Evolutionary conservation across 1,140 invertebrate species (phyloP).

Genomic region (Sesamia nonagrioides): DNA sequence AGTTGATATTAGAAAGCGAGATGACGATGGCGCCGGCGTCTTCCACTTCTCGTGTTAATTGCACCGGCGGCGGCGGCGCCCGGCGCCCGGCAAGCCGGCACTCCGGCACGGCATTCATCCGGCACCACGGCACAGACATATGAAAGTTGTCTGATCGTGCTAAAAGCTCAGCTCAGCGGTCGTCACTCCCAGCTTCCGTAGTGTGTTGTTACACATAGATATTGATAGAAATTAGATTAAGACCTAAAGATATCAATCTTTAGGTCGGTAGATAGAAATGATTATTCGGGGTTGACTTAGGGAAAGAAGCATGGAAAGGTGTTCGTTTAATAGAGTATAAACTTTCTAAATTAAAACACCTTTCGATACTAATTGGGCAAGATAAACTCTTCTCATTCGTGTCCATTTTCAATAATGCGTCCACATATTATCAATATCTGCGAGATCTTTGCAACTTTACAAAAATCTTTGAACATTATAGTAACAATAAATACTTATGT

Average conservation of each 20-base stretch:
- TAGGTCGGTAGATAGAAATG: background rate
- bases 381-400: too few relatives aligned
- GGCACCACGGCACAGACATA: slow-evolving; percentile 52
- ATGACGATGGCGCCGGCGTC: slow-evolving; percentile 56
- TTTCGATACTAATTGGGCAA: too few relatives aligned
- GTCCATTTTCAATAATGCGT: too few relatives aligned
- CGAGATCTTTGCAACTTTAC: too few relatives aligned
- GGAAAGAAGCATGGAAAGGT: too few relatives aligned
- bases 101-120: background rate
- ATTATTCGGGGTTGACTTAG: too few relatives aligned
- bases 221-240: slow-evolving; percentile 12
- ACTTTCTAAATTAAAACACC: too few relatives aligned
- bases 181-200: background rate
- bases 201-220: background rate
- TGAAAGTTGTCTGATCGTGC: slow-evolving; percentile 60
- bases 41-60: slow-evolving; percentile 63
- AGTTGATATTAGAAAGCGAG: slow-evolving; percentile 62
- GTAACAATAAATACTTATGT: too few relatives aligned
- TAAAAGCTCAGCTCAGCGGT: background rate
- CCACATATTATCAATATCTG: too few relatives aligned
- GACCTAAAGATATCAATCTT: too few relatives aligned
- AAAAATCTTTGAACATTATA: too few relatives aligned
- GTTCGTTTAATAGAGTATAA: too few relatives aligned
- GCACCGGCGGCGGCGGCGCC: slow-evolving; percentile 49
- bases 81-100: background rate